Evolutionary conservation across 2,888 invertebrate species (phyloP), one percentile per base, ranked within the genome.

Genomic region (Morpho achilles): DNA sequence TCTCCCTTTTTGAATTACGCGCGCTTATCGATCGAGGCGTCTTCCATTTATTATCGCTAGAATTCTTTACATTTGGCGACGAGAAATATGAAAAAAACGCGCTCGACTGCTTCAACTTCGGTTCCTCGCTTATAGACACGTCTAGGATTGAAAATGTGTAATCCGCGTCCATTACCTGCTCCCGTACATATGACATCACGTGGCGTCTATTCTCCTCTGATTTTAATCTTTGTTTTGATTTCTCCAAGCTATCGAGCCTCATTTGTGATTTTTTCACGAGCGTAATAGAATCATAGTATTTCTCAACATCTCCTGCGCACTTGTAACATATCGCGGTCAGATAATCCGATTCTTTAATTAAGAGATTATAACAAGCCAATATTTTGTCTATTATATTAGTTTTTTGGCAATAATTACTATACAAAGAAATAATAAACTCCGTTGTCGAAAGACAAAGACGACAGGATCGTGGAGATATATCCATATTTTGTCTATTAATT

Each of bases 21-120:
- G 71, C 62, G 50, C 72, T 74, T 3, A 82, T 78, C 4, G 81
- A 63, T 50, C 72, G 74, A 5, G 83, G 78, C 4, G 81, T 80
- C 67, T 84, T 86, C 82, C 82, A 84, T 7, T 70, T 59, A 16
- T 70, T 70, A 7, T 72, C 73, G 7, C 65, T 62, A 6, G 72
- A 62, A 60, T 76, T 72, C 53, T 79, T 77, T 58, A 72, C 65
- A 56, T 75, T 78, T 8, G 79, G 79, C 7, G 81, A 80, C 3
- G 87, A 82, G 63, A 84, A 83, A 69, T 82, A 87, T 6, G 87
- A 86, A 73, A 88, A 88, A 60, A 86, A 78, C 7, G 85, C 80
- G 68, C 83, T 86, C 46, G 88, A 86, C 44, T 71, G 58, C 56
- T 77, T 80, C 8, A 60, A 51, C 40, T 74, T 79, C 41, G 46